Evolutionary conservation across 1,140 invertebrate genomes (phyloP).

Genomic region (Euura lappo): DNA sequence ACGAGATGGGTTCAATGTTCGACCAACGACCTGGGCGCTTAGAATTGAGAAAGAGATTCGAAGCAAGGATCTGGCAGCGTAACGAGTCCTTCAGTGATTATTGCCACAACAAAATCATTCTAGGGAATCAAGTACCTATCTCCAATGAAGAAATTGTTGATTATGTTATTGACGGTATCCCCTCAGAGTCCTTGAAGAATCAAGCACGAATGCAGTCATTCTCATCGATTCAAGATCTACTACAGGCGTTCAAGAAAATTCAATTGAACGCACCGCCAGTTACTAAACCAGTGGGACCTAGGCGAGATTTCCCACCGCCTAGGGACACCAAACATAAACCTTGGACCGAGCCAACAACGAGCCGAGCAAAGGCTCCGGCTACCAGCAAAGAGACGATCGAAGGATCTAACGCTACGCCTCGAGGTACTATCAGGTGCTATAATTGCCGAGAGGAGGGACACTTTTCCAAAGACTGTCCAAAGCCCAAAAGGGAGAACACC

Average conservation of each 20-base stretch:
- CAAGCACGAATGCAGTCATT: constrained; percentile 18
- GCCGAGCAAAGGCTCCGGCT: not conserved
- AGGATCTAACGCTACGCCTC: not conserved
- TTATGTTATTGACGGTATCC: constrained; percentile 2
- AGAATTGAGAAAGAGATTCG: constrained; percentile 17
- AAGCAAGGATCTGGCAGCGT: constrained; percentile 15
- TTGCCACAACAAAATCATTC: constrained; percentile 23
- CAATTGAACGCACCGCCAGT: not conserved
- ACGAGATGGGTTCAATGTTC: constrained; percentile 14
- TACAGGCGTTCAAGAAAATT: constrained; percentile 20
- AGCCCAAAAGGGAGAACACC: not conserved
- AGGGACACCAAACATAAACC: not conserved
- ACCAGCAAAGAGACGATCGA: not conserved
- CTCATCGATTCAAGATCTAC: not conserved
- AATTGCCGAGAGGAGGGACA: not conserved
- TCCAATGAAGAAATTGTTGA: constrained; percentile 17
- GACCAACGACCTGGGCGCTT: constrained; percentile 7
- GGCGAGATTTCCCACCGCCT: no score
- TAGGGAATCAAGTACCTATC: constrained; percentile 21
- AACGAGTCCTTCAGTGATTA: constrained; percentile 16
- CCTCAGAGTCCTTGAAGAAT: not conserved
- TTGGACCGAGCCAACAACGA: no score
- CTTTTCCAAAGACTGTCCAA: not conserved
- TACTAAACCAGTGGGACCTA: no score
- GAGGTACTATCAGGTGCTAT: not conserved